Percentiles rank a stretch among this genome's conserved stretches.
Evolutionary conservation across 2,888 invertebrate genomes (phyloP).

Genomic region (Podotricha telesiphe): DNA sequence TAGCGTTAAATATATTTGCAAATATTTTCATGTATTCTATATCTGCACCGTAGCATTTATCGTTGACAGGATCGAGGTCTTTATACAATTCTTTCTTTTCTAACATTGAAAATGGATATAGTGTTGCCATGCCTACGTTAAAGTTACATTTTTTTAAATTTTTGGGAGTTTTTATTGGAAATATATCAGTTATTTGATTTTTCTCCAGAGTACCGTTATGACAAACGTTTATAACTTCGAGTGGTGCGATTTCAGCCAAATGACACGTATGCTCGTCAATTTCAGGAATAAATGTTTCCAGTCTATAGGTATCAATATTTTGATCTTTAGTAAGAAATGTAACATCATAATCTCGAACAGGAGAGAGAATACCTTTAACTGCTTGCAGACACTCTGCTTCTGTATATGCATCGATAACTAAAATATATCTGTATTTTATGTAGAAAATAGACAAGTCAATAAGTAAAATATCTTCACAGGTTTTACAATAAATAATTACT

Average conservation of each 20-base stretch:
- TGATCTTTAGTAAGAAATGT: conserved; percentile 53
- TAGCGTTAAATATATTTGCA: conserved; percentile 60
- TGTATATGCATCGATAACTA: conserved; percentile 28
- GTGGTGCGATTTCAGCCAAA: conserved; percentile 42
- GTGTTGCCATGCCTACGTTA: conserved; percentile 58
- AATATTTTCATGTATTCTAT: conserved; percentile 64
- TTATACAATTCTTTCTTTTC: conserved; percentile 50
- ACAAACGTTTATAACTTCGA: conserved; percentile 54
- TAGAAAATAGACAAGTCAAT: conserved; percentile 16
- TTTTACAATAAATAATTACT: conserved; percentile 28
- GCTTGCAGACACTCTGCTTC: conserved; percentile 25
- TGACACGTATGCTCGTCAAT: conserved; percentile 55
- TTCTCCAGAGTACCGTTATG: conserved; percentile 48
- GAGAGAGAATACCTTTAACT: conserved; percentile 47
- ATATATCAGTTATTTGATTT: conserved; percentile 42
- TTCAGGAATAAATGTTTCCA: conserved; percentile 54
- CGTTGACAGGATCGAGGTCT: conserved; percentile 54
- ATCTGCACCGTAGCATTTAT: conserved; percentile 58
- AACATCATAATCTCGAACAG: conserved; percentile 51
- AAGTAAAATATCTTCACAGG: conserved; percentile 26
- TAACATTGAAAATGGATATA: conserved; percentile 60
- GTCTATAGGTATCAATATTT: conserved; percentile 36
- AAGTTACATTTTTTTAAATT: conserved; percentile 64
- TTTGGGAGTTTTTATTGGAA: conserved; percentile 54
- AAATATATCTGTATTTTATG: conserved; percentile 30